Conservation (phyloP, 1,140 invertebrate genomes). For the Nephotettix cincticeps region DNA sequence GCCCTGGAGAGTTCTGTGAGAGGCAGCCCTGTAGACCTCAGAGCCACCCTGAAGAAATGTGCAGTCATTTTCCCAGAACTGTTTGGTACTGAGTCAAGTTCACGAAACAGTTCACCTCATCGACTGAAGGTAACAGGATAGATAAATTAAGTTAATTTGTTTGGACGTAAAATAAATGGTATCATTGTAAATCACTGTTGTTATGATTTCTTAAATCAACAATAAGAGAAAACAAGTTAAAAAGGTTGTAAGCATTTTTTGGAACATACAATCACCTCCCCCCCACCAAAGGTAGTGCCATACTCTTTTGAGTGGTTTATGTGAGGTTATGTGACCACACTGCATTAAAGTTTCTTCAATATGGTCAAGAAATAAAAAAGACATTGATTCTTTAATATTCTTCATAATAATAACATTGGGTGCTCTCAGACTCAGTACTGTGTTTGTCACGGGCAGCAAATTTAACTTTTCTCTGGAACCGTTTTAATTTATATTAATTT, state of each 20-base stretch:
- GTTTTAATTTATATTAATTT: too few species aligned
- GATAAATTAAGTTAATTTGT: conserved; percentile 18
- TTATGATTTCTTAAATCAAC: not conserved
- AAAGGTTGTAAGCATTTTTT: not conserved
- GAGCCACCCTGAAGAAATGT: conserved; percentile 51
- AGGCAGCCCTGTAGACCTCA: conserved; percentile 56
- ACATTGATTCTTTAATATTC: too few species aligned
- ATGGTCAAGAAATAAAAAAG: too few species aligned
- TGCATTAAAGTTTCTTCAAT: too few species aligned
- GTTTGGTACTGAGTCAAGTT: conserved; percentile 39
- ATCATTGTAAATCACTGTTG: not conserved
- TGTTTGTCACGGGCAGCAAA: too few species aligned
- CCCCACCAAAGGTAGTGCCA: not conserved
- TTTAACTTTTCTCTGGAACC: too few species aligned
- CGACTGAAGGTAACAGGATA: conserved; percentile 1
- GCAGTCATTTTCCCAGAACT: conserved; percentile 52
- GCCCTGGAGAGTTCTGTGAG: conserved; percentile 58
- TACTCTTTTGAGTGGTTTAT: not conserved
- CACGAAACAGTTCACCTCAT: not conserved
- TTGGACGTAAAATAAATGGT: not conserved
- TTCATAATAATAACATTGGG: too few species aligned
- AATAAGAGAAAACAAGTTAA: too few species aligned
- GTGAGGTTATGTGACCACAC: too few species aligned
- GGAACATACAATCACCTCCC: not conserved
- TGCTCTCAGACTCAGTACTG: too few species aligned